phyloP scores from a whole-genome alignment of 1,140 invertebrate genomes.

The Stegodyphus dumicola region DNA sequence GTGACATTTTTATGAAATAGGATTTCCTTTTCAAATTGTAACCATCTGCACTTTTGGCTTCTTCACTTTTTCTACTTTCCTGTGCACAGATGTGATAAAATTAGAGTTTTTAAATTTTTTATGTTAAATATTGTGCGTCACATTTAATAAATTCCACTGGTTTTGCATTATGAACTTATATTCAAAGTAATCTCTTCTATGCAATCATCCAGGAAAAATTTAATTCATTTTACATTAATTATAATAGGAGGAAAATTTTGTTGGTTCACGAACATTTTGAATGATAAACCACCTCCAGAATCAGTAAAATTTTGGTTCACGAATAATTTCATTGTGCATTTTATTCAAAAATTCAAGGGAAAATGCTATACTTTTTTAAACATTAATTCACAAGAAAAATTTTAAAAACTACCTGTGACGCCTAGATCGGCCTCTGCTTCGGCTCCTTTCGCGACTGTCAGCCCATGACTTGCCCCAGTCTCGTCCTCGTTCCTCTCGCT shows the following conservation, averaged over 20 bases:
- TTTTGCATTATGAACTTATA: no score
- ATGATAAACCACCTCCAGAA: background rate
- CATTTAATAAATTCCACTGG: no score
- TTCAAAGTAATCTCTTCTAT: no score
- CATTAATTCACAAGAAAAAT: background rate
- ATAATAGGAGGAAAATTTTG: background rate
- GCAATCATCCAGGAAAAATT: background rate
- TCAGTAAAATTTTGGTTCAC: background rate
- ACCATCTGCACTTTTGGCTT: no score
- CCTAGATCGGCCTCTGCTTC: constrained; percentile 54
- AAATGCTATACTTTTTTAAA: background rate
- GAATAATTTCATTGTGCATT: background rate
- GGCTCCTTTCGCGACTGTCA: constrained; percentile 50
- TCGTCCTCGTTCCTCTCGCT: constrained; percentile 27
- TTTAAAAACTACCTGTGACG: constrained; percentile 46
- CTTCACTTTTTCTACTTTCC: no score
- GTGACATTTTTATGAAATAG: no score
- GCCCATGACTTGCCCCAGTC: constrained; percentile 53
- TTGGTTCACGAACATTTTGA: background rate
- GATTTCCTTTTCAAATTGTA: no score
- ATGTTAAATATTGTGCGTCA: no score
- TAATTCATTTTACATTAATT: no score
- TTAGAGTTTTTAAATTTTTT: no score
- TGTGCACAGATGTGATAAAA: no score
- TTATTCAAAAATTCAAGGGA: background rate